Evolutionary conservation across 2,113 vertebrate species (phyloP).

Genomic region (Sinocyclocheilus anshuiensis): DNA sequence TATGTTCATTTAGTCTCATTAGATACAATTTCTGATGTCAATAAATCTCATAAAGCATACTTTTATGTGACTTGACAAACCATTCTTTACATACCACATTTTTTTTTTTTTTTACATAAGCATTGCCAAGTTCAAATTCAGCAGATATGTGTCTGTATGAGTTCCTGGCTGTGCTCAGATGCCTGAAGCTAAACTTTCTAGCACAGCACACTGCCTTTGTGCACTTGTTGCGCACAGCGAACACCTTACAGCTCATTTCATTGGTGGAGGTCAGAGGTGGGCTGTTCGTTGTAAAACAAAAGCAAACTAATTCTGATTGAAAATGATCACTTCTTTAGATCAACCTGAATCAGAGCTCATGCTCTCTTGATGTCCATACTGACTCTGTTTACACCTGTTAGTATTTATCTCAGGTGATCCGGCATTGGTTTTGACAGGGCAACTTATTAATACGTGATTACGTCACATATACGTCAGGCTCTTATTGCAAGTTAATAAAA

Average conservation of each 20-base stretch:
- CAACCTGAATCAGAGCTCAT: background rate
- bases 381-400: too few species aligned
- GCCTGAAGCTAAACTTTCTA: conserved; percentile 5
- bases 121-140: background rate
- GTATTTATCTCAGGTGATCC: background rate
- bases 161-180: background rate
- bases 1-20: too few species aligned
- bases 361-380: background rate
- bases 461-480: background rate
- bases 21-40: too few species aligned
- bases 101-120: background rate
- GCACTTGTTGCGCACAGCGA: conserved; percentile 4
- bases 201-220: background rate
- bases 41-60: background rate
- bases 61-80: background rate
- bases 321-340: background rate
- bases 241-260: background rate
- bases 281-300: background rate
- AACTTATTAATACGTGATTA: background rate
- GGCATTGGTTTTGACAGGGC: too few species aligned
- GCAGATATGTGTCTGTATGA: background rate
- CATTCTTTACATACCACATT: background rate
- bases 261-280: conserved; percentile 49
- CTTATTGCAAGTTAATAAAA: background rate
- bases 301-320: background rate